Evolutionary conservation across 2,113 vertebrate species (phyloP).

Genomic region (Paraplagusia blochii): DNA sequence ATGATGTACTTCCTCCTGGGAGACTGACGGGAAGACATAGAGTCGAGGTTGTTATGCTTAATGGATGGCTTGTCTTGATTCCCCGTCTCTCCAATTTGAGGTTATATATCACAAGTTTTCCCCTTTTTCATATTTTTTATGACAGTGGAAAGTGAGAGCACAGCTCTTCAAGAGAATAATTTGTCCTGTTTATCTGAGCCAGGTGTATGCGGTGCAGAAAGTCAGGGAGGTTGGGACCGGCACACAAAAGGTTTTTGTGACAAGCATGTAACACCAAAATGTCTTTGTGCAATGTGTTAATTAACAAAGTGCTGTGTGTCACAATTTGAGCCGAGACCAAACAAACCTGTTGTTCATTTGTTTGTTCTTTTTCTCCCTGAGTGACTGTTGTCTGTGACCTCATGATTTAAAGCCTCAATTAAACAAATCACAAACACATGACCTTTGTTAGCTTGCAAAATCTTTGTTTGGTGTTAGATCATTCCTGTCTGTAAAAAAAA

Average conservation of each 20-base stretch:
- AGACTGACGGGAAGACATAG: slow-evolving; percentile 36
- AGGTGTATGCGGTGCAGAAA: no score
- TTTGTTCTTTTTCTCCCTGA: no score
- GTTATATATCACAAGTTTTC: slow-evolving; percentile 23
- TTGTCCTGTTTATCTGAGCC: neutral
- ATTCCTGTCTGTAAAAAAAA: no score
- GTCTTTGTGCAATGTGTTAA: neutral
- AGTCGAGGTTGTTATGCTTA: slow-evolving; percentile 42
- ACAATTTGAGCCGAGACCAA: slow-evolving; percentile 15
- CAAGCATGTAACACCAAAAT: slow-evolving; percentile 4
- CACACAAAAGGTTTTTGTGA: slow-evolving; percentile 1
- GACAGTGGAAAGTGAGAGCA: slow-evolving; percentile 11
- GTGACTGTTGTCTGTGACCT: no score
- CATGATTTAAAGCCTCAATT: no score
- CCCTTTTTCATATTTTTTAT: slow-evolving; percentile 15
- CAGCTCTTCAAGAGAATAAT: no score
- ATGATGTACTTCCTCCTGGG: slow-evolving; percentile 49
- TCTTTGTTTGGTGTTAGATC: slow-evolving; percentile 63
- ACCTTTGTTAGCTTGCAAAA: slow-evolving; percentile 40
- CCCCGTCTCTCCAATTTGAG: slow-evolving; percentile 57
- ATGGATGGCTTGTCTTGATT: slow-evolving; percentile 47
- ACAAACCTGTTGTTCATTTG: neutral
- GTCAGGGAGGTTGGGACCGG: no score
- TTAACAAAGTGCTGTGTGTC: slow-evolving; percentile 6
- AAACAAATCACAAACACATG: slow-evolving; percentile 49